A percentile compares a stretch with the other conserved stretches of the same genome.
Conservation (phyloP, 2,888 invertebrate genomes). For the Tachina grossa region DNA sequence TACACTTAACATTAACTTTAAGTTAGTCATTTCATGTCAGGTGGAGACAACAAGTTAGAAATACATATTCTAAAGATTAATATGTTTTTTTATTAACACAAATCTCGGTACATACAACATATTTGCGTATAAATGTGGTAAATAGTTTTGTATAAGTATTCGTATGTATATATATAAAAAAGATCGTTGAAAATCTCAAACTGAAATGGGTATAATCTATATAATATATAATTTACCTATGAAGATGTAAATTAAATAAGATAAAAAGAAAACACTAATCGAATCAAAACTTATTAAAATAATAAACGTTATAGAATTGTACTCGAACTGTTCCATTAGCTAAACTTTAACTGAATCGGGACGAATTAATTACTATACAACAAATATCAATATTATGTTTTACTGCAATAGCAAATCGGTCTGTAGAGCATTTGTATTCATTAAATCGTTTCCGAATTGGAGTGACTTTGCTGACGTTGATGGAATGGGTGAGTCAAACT, state of each 20-base stretch:
- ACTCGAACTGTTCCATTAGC: slow-evolving; percentile 32
- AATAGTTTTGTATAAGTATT: neutral
- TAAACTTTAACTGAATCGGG: slow-evolving; percentile 21
- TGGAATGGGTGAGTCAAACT: slow-evolving; percentile 39
- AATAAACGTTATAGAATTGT: slow-evolving; percentile 27
- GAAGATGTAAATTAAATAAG: neutral
- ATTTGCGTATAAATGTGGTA: slow-evolving; percentile 6
- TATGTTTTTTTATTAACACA: neutral
- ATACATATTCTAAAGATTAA: neutral
- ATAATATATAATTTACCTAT: neutral
- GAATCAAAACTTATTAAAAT: slow-evolving; percentile 26
- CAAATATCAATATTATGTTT: slow-evolving; percentile 6
- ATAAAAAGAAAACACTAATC: slow-evolving; percentile 2
- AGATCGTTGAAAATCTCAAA: neutral
- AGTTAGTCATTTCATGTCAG: too few species aligned
- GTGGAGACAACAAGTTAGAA: too few species aligned
- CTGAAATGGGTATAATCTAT: neutral
- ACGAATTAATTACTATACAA: slow-evolving; percentile 21
- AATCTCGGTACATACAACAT: neutral
- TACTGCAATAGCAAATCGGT: slow-evolving; percentile 79
- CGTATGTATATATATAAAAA: neutral
- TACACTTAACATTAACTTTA: too few species aligned
- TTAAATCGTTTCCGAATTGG: slow-evolving; percentile 77
- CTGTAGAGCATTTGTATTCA: slow-evolving; percentile 78
- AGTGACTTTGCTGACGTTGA: slow-evolving; percentile 69